A percentile compares a stretch with the other conserved stretches of the same genome.
phyloP scores from a whole-genome alignment of 92 coral and sea anemone species.

The Epizoanthus stellaris region DNA sequence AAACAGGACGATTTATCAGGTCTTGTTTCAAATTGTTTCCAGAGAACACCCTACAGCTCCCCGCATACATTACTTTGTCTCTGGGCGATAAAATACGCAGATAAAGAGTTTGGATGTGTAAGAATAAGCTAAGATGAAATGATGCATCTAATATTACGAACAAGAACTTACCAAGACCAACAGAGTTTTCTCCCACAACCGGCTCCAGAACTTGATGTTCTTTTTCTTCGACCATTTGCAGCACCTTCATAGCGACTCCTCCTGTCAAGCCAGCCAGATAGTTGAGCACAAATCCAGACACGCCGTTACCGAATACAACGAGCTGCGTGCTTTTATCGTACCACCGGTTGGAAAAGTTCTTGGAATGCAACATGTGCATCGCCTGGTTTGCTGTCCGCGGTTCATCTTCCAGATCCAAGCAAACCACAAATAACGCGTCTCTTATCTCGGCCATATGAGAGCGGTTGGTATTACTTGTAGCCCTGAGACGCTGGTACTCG shows the following conservation, averaged over 20 bases:
- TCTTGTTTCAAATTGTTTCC: too few species aligned
- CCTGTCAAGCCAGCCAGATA: constrained; percentile 80
- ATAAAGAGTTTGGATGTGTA: too few species aligned
- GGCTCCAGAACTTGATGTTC: constrained; percentile 50
- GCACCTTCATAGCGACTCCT: constrained; percentile 71
- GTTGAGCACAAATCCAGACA: constrained; percentile 79
- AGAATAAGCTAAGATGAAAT: too few species aligned
- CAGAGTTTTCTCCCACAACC: constrained; percentile 32
- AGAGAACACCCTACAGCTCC: too few species aligned
- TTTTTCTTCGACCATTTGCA: constrained; percentile 60
- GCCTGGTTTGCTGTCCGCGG: constrained; percentile 79
- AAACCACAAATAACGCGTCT: constrained; percentile 73
- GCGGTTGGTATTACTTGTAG: constrained; percentile 55
- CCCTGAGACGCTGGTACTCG: constrained; percentile 71
- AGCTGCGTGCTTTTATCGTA: constrained; percentile 81
- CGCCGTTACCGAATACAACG: constrained; percentile 77
- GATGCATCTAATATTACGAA: too few species aligned
- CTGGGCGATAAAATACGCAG: too few species aligned
- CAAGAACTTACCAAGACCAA: constrained; percentile 46
- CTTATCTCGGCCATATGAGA: constrained; percentile 61
- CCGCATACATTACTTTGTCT: too few species aligned
- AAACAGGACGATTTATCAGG: too few species aligned
- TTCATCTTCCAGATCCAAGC: constrained; percentile 66
- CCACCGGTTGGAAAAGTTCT: constrained; percentile 80
- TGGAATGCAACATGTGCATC: constrained; percentile 70